Base-by-base conservation (phyloP, 1,140 invertebrate genomes). In the Cheumatopsyche charites region DNA sequence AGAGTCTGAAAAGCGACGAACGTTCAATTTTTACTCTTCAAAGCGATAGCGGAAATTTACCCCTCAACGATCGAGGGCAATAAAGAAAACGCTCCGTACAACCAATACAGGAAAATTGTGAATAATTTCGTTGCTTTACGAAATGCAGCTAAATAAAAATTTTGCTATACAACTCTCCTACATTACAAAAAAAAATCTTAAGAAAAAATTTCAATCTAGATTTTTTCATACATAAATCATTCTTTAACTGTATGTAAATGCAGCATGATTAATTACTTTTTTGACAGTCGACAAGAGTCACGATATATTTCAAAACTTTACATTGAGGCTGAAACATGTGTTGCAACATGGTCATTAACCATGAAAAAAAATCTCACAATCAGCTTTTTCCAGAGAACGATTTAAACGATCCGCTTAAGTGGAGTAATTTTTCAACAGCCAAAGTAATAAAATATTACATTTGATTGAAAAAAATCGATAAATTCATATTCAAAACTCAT, bases 21-120 rank as follows among this genome's bases (percentile, higher is more conserved):
- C 41, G 21, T 66, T 66, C 63, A 66, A 66, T 66, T 66, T 66
- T 66, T 42, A 47, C 41, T 43, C 41, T 13, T 25, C 43, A 23
- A 47, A 21, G 62, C 17, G 41, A 66, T 66, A 47, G 29, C 29
- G 42, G 62, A 63, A 42, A 45, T 41, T 41, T 63, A 9, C 62
- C 29, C 29, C 29, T 36, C 29, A 36, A 36, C 29, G 3, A 9
- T 36, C 29, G 29, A 36, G n/a, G 42, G 62, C 42, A 58, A 58
- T 58, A 58, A 58, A 19, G 55, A n/a, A 58, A 58, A 58, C 25
- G 23, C 25, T 58, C 55, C 23, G 21, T 36, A 36, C 29, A 36
- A 58, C 21, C 21, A 23, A 11, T 19, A 25, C 21, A 58, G 55
- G 55, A 58, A 58, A 58, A 58, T 58, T 21, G 13, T 5, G 23